Base-by-base conservation (phyloP, 2,888 invertebrate genomes). In the Amphipoea oculea region DNA sequence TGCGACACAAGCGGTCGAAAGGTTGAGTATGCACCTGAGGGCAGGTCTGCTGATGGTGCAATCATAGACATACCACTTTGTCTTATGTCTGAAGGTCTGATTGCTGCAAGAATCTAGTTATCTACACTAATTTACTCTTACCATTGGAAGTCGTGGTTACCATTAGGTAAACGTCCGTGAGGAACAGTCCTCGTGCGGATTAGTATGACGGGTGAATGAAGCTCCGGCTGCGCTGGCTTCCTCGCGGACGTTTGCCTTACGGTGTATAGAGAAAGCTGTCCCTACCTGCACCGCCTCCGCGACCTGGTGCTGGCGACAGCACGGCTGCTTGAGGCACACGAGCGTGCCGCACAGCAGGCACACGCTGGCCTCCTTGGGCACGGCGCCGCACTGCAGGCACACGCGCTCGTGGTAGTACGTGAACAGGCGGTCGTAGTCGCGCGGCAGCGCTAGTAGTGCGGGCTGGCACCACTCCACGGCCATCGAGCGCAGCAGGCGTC, bases 401-500 rank as follows among this genome's bases (percentile, higher is more conserved):
- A 98, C 98, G 91, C 85, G 40, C 40, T 40, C 40, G 40, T 40
- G 40, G 40, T 40, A 40, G 40, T 40, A 99, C 98, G 98, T 94
- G 96, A 96, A 96, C 90, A 96, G 94, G 91, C 98, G 98, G 96
- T 99, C 99, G 96, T 99, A 99, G 94, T 99, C 98, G 82, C 98
- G 97, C 75, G 99, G 99, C 94, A 99, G 97, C 85, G 98, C 97
- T 81, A 99, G 97, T 88, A 99, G 97, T 88, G 98, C 97, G 40
- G 99, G 99, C 90, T 98, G 98, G 90, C 98, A 97, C 99, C 99
- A 99, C 89, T 97, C 95, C 87, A 98, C 97, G 94, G 98, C 98
- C 93, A 98, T 98, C 91, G 98, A 97, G 74, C 98, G 97, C 74
- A 98, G 97, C 89, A 98, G 97, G 81, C 98, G 98, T 12, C 98